Evolutionary conservation across 2,888 invertebrate species (phyloP).

Genomic region (Nomada flava): DNA sequence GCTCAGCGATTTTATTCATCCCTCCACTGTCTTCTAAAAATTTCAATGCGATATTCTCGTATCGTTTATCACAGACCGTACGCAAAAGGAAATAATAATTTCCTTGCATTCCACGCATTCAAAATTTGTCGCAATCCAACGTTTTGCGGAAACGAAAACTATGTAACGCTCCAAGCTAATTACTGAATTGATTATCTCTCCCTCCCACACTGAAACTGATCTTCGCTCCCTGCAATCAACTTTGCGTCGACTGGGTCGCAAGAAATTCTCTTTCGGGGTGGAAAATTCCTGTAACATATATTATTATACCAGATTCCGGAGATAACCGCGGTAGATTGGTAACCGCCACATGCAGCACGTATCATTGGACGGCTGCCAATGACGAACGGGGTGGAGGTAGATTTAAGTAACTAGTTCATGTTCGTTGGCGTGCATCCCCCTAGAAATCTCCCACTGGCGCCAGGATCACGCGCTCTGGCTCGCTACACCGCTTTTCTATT

Average conservation of each 20-base stretch:
- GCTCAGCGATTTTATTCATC: no score
- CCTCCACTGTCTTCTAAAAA: no score
- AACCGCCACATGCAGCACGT: conserved; percentile 53
- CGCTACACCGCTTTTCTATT: conserved; percentile 50
- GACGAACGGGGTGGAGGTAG: conserved; percentile 35
- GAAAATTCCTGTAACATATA: conserved; percentile 36
- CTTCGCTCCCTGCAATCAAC: no score
- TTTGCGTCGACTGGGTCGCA: neutral
- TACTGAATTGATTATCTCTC: neutral
- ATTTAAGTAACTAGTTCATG: conserved; percentile 67
- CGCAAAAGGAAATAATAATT: no score
- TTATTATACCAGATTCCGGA: conserved; percentile 46
- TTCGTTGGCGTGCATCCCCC: conserved; percentile 53
- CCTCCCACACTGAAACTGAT: neutral
- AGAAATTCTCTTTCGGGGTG: conserved; percentile 22
- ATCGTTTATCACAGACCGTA: no score
- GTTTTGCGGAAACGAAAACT: no score
- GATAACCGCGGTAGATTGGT: conserved; percentile 56
- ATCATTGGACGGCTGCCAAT: conserved; percentile 61
- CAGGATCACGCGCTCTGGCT: conserved; percentile 34
- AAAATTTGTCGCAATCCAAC: no score
- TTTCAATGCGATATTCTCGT: no score
- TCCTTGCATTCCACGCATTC: no score
- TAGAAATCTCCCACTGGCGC: conserved; percentile 45
- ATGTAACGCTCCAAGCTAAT: no score